Evolutionary conservation across 2,113 vertebrate species (phyloP), one percentile per base, ranked within the genome.

Genomic region (Rhodinocichla rosea): DNA sequence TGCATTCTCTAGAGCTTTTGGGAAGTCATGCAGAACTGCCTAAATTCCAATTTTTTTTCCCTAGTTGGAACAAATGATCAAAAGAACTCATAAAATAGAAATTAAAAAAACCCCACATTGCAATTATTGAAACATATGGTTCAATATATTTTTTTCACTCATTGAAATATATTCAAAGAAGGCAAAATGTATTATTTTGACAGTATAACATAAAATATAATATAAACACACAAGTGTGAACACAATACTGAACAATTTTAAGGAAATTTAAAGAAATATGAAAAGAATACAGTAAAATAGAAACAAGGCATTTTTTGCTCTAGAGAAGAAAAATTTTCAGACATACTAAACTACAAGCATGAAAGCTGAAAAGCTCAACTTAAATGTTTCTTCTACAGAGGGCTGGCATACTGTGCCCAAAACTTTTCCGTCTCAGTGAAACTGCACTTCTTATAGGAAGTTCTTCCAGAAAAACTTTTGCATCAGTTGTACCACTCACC

Each of bases 101-200:
- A 86, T 59, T 22, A 18, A 83, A 83, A 94, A 89, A 89, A 39
- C 65, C 81, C 32, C 63, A 76, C 62, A 82, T 37, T 91, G 49
- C 53, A 79, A 91, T 50, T 53, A 57, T 79, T 65, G 59, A 79
- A 94, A 83, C 62, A 77, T 83, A 92, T 63, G 78, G 59, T 80
- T 95, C 87, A 53, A 35, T 85, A 78, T 4, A 32, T 62, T 87
- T 94, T 86, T 92, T 76, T 82, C 74, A 62, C 30, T 70, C 3
- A 2, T 4, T 82, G 82, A 95, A 87, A 94, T 53, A 76, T 62
- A 71, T 73, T 90, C 10, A 10, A 85, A 84, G 49, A 78, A 55
- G 63, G 59, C 50, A 84, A 85, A 94, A 87, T 65, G 9, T 62
- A 91, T 79, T 94, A 82, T 93, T 94, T 90, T 92, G 84, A 89